A percentile compares a stretch with the other conserved stretches of the same genome.
Evolutionary conservation across 2,888 invertebrate species (phyloP).

Genomic region (Aphidius colemani): DNA sequence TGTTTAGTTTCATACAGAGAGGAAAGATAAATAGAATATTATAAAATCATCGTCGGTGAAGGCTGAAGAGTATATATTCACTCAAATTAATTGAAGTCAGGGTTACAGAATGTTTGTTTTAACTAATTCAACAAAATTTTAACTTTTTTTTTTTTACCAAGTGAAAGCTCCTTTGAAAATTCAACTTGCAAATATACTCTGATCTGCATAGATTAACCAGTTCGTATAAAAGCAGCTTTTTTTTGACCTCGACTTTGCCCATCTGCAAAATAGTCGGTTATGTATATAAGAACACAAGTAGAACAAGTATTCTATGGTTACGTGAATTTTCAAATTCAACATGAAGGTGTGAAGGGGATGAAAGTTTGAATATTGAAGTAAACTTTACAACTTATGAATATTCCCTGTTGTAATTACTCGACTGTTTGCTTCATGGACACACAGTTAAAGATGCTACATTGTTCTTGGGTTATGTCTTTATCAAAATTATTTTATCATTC

Average conservation of each 20-base stretch:
- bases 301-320: neutral
- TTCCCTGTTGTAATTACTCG: slow-evolving; percentile 49
- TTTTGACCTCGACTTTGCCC: neutral
- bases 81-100: slow-evolving; percentile 55
- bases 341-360: slow-evolving; percentile 26
- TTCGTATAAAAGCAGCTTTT: slow-evolving; percentile 40
- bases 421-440: slow-evolving; percentile 10
- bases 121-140: neutral
- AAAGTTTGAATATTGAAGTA: slow-evolving; percentile 26
- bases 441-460: neutral
- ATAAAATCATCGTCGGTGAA: neutral
- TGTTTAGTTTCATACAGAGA: too few relatives aligned
- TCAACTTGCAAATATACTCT: slow-evolving; percentile 35
- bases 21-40: too few relatives aligned
- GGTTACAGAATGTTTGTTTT: slow-evolving; percentile 36
- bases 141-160: too few relatives aligned
- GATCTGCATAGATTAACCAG: slow-evolving; percentile 56
- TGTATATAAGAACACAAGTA: slow-evolving; percentile 7
- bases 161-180: too few relatives aligned
- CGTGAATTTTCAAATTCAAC: too few relatives aligned
- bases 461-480: neutral
- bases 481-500: slow-evolving; percentile 7
- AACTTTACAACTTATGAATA: slow-evolving; percentile 52
- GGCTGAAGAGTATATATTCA: slow-evolving; percentile 35
- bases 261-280: neutral